Evolutionary conservation across 2,888 invertebrate species (phyloP).

Genomic region (Phasia obesa): DNA sequence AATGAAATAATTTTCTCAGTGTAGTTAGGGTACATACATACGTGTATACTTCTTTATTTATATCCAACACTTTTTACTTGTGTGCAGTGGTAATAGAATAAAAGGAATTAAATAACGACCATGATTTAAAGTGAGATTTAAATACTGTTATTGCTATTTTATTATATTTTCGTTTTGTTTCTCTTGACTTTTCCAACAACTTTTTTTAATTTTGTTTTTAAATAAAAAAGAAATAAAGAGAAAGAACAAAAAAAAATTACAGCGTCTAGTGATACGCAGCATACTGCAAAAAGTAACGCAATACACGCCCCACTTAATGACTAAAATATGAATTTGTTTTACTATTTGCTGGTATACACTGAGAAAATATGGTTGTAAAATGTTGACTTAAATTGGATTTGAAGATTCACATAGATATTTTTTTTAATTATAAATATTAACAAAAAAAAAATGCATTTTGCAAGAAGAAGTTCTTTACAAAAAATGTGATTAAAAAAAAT

Average conservation of each 20-base stretch:
- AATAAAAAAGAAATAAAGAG: slow-evolving; percentile 18
- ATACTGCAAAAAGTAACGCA: slow-evolving; percentile 52
- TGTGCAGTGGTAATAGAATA: slow-evolving; percentile 25
- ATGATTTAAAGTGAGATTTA: slow-evolving; percentile 58
- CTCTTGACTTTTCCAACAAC: slow-evolving; percentile 28
- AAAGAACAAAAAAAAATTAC: slow-evolving; percentile 29
- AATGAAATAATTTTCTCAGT: background rate
- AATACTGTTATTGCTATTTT: slow-evolving; percentile 37
- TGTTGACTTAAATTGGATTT: background rate
- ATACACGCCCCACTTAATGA: slow-evolving; percentile 64
- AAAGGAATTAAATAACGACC: slow-evolving; percentile 34
- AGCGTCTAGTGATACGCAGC: slow-evolving; percentile 59
- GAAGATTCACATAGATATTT: too few species aligned
- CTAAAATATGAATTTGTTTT: slow-evolving; percentile 43
- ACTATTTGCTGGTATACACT: slow-evolving; percentile 21
- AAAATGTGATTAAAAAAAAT: too few species aligned
- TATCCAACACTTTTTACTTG: background rate
- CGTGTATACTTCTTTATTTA: background rate
- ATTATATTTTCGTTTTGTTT: background rate
- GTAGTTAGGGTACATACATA: background rate
- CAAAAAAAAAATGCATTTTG: too few species aligned
- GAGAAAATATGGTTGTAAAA: background rate
- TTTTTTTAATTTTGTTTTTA: background rate
- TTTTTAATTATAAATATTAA: too few species aligned
- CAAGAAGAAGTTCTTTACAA: too few species aligned